phyloP scores from a whole-genome alignment of 2,113 vertebrate genomes.

The Ahaetulla prasina region DNA sequence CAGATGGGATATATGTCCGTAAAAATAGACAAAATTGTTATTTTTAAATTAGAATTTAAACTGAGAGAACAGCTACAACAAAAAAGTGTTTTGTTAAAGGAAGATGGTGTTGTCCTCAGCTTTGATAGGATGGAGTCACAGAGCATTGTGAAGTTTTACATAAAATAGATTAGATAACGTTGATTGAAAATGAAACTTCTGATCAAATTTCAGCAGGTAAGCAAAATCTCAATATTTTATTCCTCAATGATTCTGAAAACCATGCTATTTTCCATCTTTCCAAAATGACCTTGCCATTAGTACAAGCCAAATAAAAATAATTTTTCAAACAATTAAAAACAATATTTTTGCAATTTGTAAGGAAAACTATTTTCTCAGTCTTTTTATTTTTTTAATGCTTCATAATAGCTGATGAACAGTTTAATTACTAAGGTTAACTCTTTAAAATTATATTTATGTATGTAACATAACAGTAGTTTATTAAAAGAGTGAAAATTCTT shows the following conservation, averaged over 20 bases:
- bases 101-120: slow-evolving; percentile 44
- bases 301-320: slow-evolving; percentile 49
- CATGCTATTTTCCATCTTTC: slow-evolving; percentile 38
- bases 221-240: slow-evolving; percentile 53
- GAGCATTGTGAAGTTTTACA: slow-evolving; percentile 54
- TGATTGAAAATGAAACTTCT: slow-evolving; percentile 38
- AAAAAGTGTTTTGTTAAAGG: neutral
- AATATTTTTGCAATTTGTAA: neutral
- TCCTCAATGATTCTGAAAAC: slow-evolving; percentile 61
- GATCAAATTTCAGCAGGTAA: slow-evolving; percentile 47
- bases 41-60: slow-evolving; percentile 57
- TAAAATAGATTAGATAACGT: slow-evolving; percentile 47
- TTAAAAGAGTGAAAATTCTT: slow-evolving; percentile 74
- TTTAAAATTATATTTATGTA: slow-evolving; percentile 47
- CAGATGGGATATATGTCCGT: slow-evolving; percentile 63
- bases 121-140: slow-evolving; percentile 33
- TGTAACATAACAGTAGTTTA: slow-evolving; percentile 65
- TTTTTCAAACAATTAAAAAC: slow-evolving; percentile 57
- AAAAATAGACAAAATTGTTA: slow-evolving; percentile 56
- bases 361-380: neutral
- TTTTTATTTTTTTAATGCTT: neutral
- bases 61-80: neutral
- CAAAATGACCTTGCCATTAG: neutral
- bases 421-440: slow-evolving; percentile 43
- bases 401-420: slow-evolving; percentile 36